These are phyloP conservation scores for Podocnemis expansa DNA, from an alignment of 2,113 vertebrate species.

Conservation along the genomic window DNA sequence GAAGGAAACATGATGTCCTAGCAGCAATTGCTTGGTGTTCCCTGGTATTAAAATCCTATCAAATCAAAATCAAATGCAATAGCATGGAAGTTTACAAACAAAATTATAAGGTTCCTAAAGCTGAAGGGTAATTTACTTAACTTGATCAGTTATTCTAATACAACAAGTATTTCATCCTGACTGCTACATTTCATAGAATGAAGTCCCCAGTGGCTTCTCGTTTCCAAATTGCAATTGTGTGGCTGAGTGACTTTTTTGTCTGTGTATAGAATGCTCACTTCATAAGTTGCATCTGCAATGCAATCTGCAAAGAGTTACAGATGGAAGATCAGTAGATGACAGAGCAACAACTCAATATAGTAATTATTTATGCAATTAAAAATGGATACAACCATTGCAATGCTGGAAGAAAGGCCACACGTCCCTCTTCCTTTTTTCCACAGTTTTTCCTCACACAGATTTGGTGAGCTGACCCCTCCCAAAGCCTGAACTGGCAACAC, in stretches of 20 bases:
- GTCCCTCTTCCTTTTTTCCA: not conserved
- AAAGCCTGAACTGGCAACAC: not conserved
- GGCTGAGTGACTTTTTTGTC: not conserved
- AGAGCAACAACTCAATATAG: not conserved
- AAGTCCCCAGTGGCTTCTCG: not conserved
- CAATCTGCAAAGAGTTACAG: not conserved
- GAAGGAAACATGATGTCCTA: not conserved
- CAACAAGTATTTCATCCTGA: rapidly evolving
- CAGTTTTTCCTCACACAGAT: rapidly evolving
- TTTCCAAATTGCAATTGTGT: not conserved
- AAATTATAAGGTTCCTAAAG: not conserved
- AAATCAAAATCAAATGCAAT: not conserved
- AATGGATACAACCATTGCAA: not conserved
- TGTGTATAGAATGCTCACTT: not conserved
- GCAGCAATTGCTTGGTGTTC: not conserved
- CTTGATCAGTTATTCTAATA: not conserved
- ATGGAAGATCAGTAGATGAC: not conserved
- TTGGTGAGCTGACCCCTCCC: not conserved
- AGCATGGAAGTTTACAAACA: not conserved
- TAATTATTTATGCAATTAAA: not conserved
- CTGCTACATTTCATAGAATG: not conserved
- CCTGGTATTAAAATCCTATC: not conserved
- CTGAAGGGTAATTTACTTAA: not conserved
- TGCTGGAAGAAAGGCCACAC: not conserved
- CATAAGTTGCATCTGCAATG: not conserved